These are phyloP conservation scores for Pseudomugil tenellus DNA, from an alignment of 2,797 vertebrate genomes.

Conservation along the genomic window DNA sequence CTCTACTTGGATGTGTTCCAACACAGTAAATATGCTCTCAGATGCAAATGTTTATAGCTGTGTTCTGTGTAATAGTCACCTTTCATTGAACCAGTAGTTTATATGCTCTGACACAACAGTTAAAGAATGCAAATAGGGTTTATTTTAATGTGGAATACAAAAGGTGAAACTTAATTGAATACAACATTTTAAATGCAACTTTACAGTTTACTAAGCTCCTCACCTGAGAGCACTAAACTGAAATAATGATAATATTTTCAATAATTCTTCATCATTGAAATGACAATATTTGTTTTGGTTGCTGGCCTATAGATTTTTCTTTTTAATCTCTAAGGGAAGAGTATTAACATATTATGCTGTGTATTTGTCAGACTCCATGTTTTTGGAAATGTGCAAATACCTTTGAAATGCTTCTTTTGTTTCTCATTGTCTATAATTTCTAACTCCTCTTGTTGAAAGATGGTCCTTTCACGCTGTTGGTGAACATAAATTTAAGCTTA, in stretches of 20 bases:
- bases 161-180: neutral
- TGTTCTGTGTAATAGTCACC: slow-evolving; percentile 70
- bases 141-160: slow-evolving; percentile 72
- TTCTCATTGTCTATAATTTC: neutral
- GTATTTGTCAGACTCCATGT: too few relatives aligned
- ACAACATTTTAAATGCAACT: neutral
- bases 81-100: slow-evolving; percentile 62
- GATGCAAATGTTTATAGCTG: slow-evolving; percentile 68
- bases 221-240: neutral
- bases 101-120: slow-evolving; percentile 53
- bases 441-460: too few relatives aligned
- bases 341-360: too few relatives aligned
- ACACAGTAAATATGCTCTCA: slow-evolving; percentile 62
- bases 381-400: too few relatives aligned
- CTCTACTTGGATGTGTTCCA: slow-evolving; percentile 63
- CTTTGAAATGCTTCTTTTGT: too few relatives aligned
- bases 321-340: neutral
- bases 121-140: slow-evolving; percentile 44
- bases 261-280: neutral
- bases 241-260: neutral
- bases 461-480: too few relatives aligned
- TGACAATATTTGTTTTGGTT: neutral
- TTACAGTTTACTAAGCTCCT: neutral
- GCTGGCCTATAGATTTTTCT: neutral
- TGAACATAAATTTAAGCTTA: neutral